Conservation (phyloP, 2,113 vertebrate genomes). For the Calidris pygmaea region DNA sequence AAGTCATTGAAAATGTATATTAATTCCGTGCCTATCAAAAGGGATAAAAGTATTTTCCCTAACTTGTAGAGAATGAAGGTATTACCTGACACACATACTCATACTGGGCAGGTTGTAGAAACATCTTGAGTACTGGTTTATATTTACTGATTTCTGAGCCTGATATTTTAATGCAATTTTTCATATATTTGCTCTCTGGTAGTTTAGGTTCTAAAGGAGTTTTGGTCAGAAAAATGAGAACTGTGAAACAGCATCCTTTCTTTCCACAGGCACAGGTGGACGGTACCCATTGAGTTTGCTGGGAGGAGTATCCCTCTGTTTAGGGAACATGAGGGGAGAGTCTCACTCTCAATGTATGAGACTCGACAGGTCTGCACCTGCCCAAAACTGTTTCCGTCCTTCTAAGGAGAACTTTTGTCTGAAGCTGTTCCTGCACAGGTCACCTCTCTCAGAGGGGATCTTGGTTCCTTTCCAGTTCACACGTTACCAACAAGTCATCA, state of each 20-base stretch:
- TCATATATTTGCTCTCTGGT: background rate
- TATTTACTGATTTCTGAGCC: background rate
- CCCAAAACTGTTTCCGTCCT: background rate
- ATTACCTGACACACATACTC: background rate
- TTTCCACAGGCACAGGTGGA: background rate
- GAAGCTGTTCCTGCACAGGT: background rate
- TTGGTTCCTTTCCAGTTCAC: background rate
- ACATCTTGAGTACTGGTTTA: background rate
- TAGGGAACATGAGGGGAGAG: background rate
- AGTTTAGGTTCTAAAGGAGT: background rate
- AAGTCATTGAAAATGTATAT: background rate
- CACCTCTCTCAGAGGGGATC: background rate
- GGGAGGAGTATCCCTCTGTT: background rate
- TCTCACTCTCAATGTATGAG: background rate
- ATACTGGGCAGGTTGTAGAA: background rate
- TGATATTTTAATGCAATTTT: background rate
- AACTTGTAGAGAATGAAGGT: background rate
- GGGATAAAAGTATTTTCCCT: background rate
- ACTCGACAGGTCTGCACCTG: background rate
- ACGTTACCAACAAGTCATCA: background rate
- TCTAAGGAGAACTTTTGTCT: background rate
- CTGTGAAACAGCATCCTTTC: background rate
- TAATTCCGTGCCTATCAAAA: background rate
- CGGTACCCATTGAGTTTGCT: background rate
- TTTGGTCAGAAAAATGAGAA: background rate